Base-by-base conservation (phyloP, 2,113 vertebrate genomes). In the Epinephelus moara region DNA sequence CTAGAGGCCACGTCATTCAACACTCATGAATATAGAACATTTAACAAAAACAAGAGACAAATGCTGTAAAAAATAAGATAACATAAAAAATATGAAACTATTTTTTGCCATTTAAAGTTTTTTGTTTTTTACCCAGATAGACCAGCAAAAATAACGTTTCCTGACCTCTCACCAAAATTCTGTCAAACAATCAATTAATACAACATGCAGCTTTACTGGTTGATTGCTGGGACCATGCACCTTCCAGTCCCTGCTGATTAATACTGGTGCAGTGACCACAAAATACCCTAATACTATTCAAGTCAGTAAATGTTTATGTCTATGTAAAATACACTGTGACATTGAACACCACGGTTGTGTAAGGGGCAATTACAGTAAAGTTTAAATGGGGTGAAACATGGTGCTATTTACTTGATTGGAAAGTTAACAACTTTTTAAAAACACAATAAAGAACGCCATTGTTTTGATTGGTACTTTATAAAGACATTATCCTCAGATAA, bases 341-440 rank as follows among this genome's bases (percentile, higher is more conserved):
- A 73, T 30, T 56, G 81, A 59, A 53, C 21, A 63, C 25, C 64
- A 6, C 25, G 1, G 6, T 47, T 62, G 15, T 53, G 17, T 47
- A 55, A 47, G 55, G 53, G 61, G 53, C 56, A 57, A n/a, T 74
- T 40, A 64, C 57, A 64, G 61, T 57, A 9, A 74, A 37, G 42
- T 77, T 50, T 70, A 74, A 85, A 78, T 82, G 67, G 15, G 61
- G 47, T 74, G 69, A 78, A 59, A 67, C 74, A 62, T 49, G 30
- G 4, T 18, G 78, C 66, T 42, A 17, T 84, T 77, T 73, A 63
- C 55, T 68, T 77, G 33, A 74, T 74, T 81, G 61, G 53, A 49
- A 84, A 84, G 37, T 63, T 68, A 76, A 73, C 60, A 59, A 55
- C 67, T 50, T 60, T 55, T 68, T 23, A 59, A 37, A 64, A 56